phyloP scores from a whole-genome alignment of 2,888 invertebrate genomes.

The Cataglyphis rosenhaueri region DNA sequence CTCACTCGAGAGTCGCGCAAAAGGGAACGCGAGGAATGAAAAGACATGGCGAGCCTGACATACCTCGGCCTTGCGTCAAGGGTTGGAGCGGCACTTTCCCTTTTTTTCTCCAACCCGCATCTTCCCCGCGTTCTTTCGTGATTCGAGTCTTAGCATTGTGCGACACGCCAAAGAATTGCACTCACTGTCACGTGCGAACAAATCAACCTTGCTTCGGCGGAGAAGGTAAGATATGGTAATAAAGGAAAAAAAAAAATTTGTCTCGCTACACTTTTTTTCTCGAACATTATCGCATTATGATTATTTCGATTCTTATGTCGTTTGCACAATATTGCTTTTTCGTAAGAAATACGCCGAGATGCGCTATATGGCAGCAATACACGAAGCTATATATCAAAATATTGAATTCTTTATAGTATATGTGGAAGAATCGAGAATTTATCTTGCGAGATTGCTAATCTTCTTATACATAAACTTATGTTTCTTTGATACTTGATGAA shows the following conservation, averaged over 20 bases:
- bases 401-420: neutral
- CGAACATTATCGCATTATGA: neutral
- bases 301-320: conserved; percentile 7
- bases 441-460: neutral
- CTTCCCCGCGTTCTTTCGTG: conserved; percentile 30
- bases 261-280: conserved; percentile 59
- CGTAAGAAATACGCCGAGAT: conserved; percentile 13
- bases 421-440: neutral
- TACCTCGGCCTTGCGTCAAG: conserved; percentile 29
- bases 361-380: neutral
- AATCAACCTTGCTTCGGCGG: neutral
- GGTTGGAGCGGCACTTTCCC: conserved; percentile 48
- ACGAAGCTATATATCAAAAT: neutral
- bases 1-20: conserved; percentile 52
- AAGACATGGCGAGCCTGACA: conserved; percentile 23
- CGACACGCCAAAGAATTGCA: conserved; percentile 40
- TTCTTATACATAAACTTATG: conserved; percentile 15
- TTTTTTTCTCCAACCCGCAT: conserved; percentile 14
- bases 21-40: neutral
- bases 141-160: conserved; percentile 28
- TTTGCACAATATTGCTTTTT: conserved; percentile 14
- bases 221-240: conserved; percentile 60
- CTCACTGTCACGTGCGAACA: conserved; percentile 21
- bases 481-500: neutral
- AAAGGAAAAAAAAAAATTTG: conserved; percentile 73